These are phyloP conservation scores for Hydropsyche tenuis DNA, from an alignment of 1,140 invertebrate species.

Conservation along the genomic window DNA sequence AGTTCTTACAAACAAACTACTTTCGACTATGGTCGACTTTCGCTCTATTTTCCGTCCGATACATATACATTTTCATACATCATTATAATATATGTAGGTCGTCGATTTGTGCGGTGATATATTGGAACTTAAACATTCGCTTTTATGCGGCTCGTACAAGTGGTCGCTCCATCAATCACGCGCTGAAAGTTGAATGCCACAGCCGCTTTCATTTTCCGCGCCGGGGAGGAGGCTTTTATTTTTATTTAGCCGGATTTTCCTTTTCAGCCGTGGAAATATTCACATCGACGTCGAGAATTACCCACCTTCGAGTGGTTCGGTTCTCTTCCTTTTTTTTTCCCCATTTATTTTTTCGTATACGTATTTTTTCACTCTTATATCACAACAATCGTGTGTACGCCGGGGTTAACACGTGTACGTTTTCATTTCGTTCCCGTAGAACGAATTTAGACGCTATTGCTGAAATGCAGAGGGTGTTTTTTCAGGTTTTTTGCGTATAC, in stretches of 20 bases:
- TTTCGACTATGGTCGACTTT: too few relatives aligned
- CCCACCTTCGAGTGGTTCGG: conserved; percentile 9
- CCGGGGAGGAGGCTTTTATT: conserved; percentile 36
- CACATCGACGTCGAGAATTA: conserved; percentile 33
- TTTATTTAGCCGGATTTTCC: conserved; percentile 38
- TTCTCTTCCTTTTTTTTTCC: neutral
- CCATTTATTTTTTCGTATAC: neutral
- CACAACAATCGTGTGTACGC: conserved; percentile 6
- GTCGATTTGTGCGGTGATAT: conserved; percentile 31
- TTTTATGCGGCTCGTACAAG: conserved; percentile 32
- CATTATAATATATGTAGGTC: too few relatives aligned
- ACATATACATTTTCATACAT: too few relatives aligned
- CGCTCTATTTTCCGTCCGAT: too few relatives aligned
- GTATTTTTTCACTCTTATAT: neutral
- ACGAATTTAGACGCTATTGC: neutral
- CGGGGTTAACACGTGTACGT: conserved; percentile 16
- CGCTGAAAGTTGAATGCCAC: conserved; percentile 44
- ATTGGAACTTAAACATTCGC: conserved; percentile 35
- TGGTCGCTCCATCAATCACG: conserved; percentile 42
- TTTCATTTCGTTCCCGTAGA: conserved; percentile 9
- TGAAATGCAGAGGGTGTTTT: neutral
- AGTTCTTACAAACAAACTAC: too few relatives aligned
- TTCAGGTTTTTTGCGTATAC: conserved; percentile 9
- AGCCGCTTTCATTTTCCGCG: conserved; percentile 37
- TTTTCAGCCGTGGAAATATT: conserved; percentile 28